Evolutionary conservation across 2,113 vertebrate genomes (phyloP), one percentile per base, ranked within the genome.

Genomic region (Rhabdomys dilectus): DNA sequence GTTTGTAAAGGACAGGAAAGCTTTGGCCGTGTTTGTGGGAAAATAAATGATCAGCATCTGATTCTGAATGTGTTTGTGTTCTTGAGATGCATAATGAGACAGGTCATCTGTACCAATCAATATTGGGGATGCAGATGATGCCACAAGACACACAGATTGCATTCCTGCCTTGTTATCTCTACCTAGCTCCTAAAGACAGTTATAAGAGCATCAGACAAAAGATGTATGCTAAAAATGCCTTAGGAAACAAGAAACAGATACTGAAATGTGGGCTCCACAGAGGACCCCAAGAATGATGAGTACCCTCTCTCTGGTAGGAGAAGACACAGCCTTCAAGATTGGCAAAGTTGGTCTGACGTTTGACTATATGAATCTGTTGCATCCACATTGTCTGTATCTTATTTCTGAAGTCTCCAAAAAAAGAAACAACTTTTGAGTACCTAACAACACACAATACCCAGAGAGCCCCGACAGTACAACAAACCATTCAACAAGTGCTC

Each of bases 201-300:
- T 42, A 39, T 5, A 58, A 81, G 39, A 85, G 16, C 8, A 21
- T 13, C 36, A 0, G 15, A 42, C 8, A 64, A 5, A 39, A 78
- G 58, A 26, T 24, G 24, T 8, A 6, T 22, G 53, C 22, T 64
- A 72, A 53, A 53, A 42, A 60, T 60, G 39, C 60, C 51, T 7
- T 24, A 22, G 29, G 29, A 68, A 39, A 42, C n/a, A 9, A 13
- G 42, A 68, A 87, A 1, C 15, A 60, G 45, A 42, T 29, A 34
- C 1, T 39, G 9, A 9, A 39, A 39, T 0, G 0, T 15, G 5
- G 53, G 39, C 24, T 95, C 36, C 24, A 13, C 7, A 11, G 68
- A 91, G 70, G 19, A 34, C 2, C 1, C 36, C 45, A 4, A 0
- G 21, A 42, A n/a, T 0, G 2, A 42, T 31, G 29, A n/a, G 4